Percentiles rank a stretch among this genome's conserved stretches.
Conservation (phyloP, 2,797 vertebrate species). For the Luscinia megarhynchos region DNA sequence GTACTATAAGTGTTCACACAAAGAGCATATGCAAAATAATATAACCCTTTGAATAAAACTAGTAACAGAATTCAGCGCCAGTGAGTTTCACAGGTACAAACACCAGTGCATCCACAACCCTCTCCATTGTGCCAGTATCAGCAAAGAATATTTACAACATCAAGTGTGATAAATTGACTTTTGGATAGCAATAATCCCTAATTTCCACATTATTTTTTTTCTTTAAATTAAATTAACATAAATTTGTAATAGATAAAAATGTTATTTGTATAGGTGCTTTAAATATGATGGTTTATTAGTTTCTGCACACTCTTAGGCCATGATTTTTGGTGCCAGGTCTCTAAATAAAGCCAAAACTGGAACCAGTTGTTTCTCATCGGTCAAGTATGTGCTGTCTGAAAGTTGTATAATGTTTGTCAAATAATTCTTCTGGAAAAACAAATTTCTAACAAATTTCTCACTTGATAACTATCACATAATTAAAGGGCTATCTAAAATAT, state of each 20-base stretch:
- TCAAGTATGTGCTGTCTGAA: neutral
- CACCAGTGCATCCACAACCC: neutral
- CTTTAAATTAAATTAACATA: neutral
- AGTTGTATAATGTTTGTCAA: neutral
- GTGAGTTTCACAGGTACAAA: neutral
- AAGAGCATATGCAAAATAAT: neutral
- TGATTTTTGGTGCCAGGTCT: neutral
- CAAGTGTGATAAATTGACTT: neutral
- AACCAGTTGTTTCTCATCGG: neutral
- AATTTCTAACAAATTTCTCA: neutral
- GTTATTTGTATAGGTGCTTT: neutral
- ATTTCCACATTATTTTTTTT: neutral
- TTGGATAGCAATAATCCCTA: neutral
- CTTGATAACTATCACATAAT: neutral
- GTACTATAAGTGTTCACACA: neutral
- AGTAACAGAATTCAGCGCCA: neutral
- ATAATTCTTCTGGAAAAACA: neutral
- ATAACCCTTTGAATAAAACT: neutral
- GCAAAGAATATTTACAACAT: neutral
- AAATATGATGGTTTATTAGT: neutral
- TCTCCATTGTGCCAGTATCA: neutral
- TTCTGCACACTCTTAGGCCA: neutral
- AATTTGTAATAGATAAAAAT: neutral
- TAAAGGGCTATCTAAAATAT: neutral
- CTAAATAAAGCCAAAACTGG: neutral